These are phyloP conservation scores for Sisyra terminalis DNA, from an alignment of 2,888 invertebrate species.

Conservation along the genomic window DNA sequence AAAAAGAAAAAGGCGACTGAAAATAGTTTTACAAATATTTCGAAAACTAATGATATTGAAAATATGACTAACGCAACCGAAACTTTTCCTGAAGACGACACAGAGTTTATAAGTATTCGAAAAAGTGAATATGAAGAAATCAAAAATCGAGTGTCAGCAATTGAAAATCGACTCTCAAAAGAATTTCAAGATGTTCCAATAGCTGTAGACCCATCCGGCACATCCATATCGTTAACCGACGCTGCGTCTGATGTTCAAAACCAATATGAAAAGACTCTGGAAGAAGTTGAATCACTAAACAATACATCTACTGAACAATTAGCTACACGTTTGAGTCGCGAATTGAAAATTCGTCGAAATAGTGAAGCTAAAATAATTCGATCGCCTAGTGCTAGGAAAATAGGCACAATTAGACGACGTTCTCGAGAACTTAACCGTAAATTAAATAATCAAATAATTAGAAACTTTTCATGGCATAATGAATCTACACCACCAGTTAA, in stretches of 20 bases:
- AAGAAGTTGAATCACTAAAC: constrained; percentile 45
- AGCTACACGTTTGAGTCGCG: constrained; percentile 51
- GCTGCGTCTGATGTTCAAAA: constrained; percentile 48
- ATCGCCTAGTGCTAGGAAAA: constrained; percentile 69
- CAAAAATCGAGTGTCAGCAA: constrained; percentile 54
- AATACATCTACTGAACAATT: constrained; percentile 51
- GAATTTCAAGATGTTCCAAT: constrained; percentile 34
- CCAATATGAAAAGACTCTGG: constrained; percentile 56
- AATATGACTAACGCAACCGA: not conserved
- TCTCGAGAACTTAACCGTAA: constrained; percentile 39
- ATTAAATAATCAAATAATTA: constrained; percentile 28
- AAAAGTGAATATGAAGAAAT: constrained; percentile 66
- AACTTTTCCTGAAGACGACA: constrained; percentile 12
- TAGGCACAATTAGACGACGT: constrained; percentile 53
- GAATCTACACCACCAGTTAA: constrained; percentile 9
- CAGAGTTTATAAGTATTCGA: constrained; percentile 51
- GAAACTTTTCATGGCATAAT: constrained; percentile 51
- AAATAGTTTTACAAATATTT: not conserved
- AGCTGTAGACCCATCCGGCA: not conserved
- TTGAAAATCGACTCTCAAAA: constrained; percentile 51
- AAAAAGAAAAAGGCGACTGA: constrained; percentile 4
- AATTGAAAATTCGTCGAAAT: constrained; percentile 49
- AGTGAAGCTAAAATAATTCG: constrained; percentile 51
- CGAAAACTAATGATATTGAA: constrained; percentile 3
- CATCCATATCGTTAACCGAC: constrained; percentile 22